Base-by-base conservation (phyloP, 1,140 invertebrate species). In the Ruditapes philippinarum region DNA sequence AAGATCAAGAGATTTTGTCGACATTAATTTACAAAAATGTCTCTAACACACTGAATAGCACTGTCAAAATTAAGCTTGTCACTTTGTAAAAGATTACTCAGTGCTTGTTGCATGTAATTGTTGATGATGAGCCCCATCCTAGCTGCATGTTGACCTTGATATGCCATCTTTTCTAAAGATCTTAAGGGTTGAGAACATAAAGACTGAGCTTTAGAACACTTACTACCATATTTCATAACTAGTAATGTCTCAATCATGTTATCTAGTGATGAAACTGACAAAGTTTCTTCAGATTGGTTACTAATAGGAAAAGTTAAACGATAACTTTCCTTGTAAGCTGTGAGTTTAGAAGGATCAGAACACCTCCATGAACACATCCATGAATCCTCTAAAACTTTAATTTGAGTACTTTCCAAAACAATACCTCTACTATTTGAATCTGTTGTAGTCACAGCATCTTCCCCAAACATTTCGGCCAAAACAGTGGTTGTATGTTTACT, bases 71-170 rank as follows among this genome's bases (percentile, higher is more conserved):
- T 49, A 14, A 49, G 76, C 76, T 49, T 40, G 42, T 14, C 49
- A 36, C 42, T 49, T 45, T 14, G 28, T 36, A 81, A 81, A 12
- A 81, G 31, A 33, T 81, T 81, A 33, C 78, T 33, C 5, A 81
- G 33, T 54, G 78, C 45, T 62, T 81, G 78, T 60, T 81, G 78
- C 78, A 81, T 81, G 51, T 81, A 81, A 12, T 36, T 25, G 60
- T 81, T 81, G 3, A 81, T 60, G 5, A 81, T 36, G 19, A 81
- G 14, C 22, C 78, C 78, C 78, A 81, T 81, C 25, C 78, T 28
- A 31, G 78, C 78, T 81, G 78, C 78, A 60, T 81, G 78, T 60
- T 81, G 78, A 4, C 78, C 78, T 60, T 81, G 78, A 25, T 57
- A 81, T 28, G 78, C 78, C 4, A 60, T 36, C 25, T 81, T 81